phyloP scores from a whole-genome alignment of 1,140 invertebrate species.

The Atopsyche davidsoni region DNA sequence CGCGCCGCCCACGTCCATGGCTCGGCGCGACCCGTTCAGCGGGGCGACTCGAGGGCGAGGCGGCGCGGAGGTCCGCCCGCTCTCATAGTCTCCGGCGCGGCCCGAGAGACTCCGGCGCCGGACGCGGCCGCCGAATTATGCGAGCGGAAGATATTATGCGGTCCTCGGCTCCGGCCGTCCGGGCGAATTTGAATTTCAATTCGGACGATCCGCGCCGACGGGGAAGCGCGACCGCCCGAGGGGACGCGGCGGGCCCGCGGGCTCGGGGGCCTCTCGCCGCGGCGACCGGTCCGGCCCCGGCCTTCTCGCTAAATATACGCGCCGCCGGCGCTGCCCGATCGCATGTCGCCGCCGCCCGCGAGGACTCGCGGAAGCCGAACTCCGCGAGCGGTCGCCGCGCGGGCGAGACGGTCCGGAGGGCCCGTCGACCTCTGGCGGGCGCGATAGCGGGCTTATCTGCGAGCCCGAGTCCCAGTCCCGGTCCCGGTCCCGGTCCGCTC shows the following conservation, averaged over 20 bases:
- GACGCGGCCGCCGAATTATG: conserved; percentile 12
- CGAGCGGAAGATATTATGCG: conserved; percentile 14
- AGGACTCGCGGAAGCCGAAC: background rate
- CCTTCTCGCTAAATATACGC: conserved; percentile 19
- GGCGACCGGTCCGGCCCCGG: conserved; percentile 1
- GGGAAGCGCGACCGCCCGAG: background rate
- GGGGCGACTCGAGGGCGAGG: background rate
- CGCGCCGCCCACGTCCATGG: conserved; percentile 25
- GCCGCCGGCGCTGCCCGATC: conserved; percentile 18
- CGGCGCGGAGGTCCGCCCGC: background rate
- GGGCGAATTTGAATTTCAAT: conserved; percentile 23
- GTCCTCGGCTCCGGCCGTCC: conserved; percentile 8
- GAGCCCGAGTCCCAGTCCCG: background rate
- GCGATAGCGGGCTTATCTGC: background rate
- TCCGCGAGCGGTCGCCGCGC: background rate
- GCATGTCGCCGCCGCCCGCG: conserved; percentile 9
- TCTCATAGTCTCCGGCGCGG: background rate
- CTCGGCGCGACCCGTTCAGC: background rate
- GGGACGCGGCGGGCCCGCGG: background rate
- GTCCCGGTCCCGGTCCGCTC: background rate
- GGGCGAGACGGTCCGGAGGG: background rate
- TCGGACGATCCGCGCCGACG: conserved; percentile 1
- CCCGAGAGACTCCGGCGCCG: background rate
- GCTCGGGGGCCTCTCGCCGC: background rate
- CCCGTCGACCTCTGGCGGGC: conserved; percentile 1